Percentiles rank a stretch among this genome's conserved stretches.
phyloP scores from a whole-genome alignment of 2,797 vertebrate genomes.

The Pitangus sulphuratus region DNA sequence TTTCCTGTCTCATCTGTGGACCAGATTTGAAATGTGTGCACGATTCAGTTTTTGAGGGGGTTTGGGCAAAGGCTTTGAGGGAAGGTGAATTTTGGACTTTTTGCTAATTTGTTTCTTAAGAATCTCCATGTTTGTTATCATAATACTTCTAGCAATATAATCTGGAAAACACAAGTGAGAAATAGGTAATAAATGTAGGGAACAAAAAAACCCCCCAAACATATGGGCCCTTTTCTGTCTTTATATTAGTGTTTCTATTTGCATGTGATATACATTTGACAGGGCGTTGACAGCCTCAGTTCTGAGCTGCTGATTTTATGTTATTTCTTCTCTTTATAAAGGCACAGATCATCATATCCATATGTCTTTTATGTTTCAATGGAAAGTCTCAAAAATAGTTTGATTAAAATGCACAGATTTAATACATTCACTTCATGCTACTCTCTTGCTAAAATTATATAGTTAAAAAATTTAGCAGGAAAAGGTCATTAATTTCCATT shows the following conservation, averaged over 20 bases:
- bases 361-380: constrained; percentile 32
- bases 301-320: constrained; percentile 3
- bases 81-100: not conserved
- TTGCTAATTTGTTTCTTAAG: not conserved
- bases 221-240: constrained; percentile 19
- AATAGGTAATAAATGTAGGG: not conserved
- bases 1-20: not conserved
- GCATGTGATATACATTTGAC: constrained; percentile 2
- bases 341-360: constrained; percentile 19
- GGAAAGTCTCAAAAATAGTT: not conserved
- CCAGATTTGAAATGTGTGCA: not conserved
- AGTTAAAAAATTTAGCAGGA: not conserved
- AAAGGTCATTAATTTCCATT: not conserved
- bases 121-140: not conserved
- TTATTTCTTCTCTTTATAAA: constrained; percentile 9
- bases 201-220: not conserved
- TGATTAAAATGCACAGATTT: not conserved
- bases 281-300: constrained; percentile 31
- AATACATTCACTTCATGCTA: not conserved
- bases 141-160: not conserved
- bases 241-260: constrained; percentile 36
- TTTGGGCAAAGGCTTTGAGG: not conserved
- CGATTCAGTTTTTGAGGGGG: not conserved
- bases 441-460: not conserved
- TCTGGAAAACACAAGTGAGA: not conserved